Evolutionary conservation across 1,140 invertebrate genomes (phyloP).

Genomic region (Asobara japonica): DNA sequence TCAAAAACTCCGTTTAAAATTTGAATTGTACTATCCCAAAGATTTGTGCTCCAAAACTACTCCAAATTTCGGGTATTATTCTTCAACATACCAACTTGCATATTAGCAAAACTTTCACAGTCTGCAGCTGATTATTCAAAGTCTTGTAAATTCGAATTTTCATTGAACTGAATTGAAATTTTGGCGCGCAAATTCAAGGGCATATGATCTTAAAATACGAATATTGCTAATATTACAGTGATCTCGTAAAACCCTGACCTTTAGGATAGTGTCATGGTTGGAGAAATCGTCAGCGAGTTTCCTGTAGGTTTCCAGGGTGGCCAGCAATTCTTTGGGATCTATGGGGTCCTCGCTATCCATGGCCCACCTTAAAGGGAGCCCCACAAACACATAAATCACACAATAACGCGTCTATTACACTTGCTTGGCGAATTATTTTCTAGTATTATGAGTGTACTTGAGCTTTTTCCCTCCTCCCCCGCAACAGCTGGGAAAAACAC

Average conservation of each 20-base stretch:
- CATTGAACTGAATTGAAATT: too few relatives aligned
- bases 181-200: too few relatives aligned
- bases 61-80: too few relatives aligned
- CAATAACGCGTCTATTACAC: background rate
- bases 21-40: too few relatives aligned
- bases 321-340: conserved; percentile 55
- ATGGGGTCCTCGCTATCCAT: conserved; percentile 51
- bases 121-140: too few relatives aligned
- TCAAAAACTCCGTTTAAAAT: too few relatives aligned
- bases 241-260: conserved; percentile 55
- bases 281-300: conserved; percentile 59
- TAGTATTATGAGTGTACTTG: background rate
- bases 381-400: background rate
- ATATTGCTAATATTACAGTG: too few relatives aligned
- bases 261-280: conserved; percentile 65
- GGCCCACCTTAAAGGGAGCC: background rate
- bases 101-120: too few relatives aligned
- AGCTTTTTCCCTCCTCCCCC: background rate
- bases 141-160: too few relatives aligned
- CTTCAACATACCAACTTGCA: too few relatives aligned
- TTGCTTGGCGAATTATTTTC: background rate
- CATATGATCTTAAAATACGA: too few relatives aligned
- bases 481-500: conserved; percentile 1
- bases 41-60: too few relatives aligned
- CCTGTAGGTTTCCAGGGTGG: conserved; percentile 60